phyloP scores from a whole-genome alignment of 2,888 invertebrate genomes.

The Idaea biselata region DNA sequence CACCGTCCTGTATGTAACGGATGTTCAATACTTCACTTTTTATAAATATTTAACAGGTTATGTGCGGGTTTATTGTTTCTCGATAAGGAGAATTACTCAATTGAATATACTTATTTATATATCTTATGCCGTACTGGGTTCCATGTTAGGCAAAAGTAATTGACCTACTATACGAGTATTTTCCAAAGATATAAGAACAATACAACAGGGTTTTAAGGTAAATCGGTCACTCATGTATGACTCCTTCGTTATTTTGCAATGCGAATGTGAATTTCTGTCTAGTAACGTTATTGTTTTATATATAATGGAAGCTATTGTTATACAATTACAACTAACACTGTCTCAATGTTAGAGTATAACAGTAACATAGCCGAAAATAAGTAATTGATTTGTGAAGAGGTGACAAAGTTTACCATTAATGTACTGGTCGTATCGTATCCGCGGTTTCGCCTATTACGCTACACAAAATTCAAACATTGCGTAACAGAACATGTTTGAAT shows the following conservation, averaged over 20 bases:
- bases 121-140: not conserved
- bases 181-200: not conserved
- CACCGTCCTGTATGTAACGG: slow-evolving; percentile 73
- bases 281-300: slow-evolving; percentile 40
- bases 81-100: not conserved
- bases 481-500: not conserved
- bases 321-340: not conserved
- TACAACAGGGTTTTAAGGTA: slow-evolving; percentile 42
- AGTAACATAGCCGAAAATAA: not conserved
- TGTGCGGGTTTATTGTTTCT: not conserved
- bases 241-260: slow-evolving; percentile 42
- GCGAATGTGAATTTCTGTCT: slow-evolving; percentile 54
- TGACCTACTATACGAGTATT: slow-evolving; percentile 4
- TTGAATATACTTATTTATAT: not conserved
- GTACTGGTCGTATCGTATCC: not conserved
- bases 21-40: slow-evolving; percentile 57
- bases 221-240: slow-evolving; percentile 39
- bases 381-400: not conserved
- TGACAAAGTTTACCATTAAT: not conserved
- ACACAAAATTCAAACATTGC: not conserved
- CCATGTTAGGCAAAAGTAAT: slow-evolving; percentile 6
- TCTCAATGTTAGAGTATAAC: not conserved
- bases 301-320: not conserved
- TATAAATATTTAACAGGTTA: slow-evolving; percentile 25
- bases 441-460: slow-evolving; percentile 2